Evolutionary conservation across 64 coral and sea anemone genomes (phyloP), one percentile per base, ranked within the genome.

Genomic region (Porites australiensis): DNA sequence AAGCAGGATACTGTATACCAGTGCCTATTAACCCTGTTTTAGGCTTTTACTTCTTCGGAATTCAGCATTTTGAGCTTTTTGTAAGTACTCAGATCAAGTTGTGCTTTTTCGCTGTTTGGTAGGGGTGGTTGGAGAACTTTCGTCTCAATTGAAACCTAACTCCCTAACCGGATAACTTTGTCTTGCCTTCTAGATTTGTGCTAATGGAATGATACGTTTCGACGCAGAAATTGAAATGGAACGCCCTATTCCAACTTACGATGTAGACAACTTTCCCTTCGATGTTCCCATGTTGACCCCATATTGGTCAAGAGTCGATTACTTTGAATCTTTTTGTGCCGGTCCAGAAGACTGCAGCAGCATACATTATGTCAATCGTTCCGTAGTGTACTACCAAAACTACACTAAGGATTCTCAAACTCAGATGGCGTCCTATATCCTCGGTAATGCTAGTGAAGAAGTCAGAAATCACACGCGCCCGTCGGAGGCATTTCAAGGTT

Each of bases 191-290:
- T 49, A 84, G 81, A 84, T 69, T 84, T 84, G 81, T 48, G 16
- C 81, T 47, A 68, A 84, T 84, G 81, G 81, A 47, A 84, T 68
- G 44, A 64, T 84, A 66, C 44, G 18, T 16, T 84, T 84, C 8
- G 62, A 84, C 18, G 0, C 8, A 7, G 45, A 13, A 13, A 10
- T 12, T 12, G 81, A 12, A 63, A 8, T 8, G 46, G 5, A 50
- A 8, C 19, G 0, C 18, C 81, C 81, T 8, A 13, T 69, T 13
- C 45, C 81, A 49, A 84, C 63, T 18, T 84, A 19, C 5, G 19
- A 68, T 5, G 8, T 10, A 5, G 4, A 20, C 0, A 12, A n/a
- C 0, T 84, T 84, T 19, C 44, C 18, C 8, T 84, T 68, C 81
- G 10, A 13, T 9, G 2, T 84, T 22, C 16, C 81, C 19, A 69